Evolutionary conservation across 2,113 vertebrate genomes (phyloP), one percentile per base, ranked within the genome.

Genomic region (Corythaeola cristata): DNA sequence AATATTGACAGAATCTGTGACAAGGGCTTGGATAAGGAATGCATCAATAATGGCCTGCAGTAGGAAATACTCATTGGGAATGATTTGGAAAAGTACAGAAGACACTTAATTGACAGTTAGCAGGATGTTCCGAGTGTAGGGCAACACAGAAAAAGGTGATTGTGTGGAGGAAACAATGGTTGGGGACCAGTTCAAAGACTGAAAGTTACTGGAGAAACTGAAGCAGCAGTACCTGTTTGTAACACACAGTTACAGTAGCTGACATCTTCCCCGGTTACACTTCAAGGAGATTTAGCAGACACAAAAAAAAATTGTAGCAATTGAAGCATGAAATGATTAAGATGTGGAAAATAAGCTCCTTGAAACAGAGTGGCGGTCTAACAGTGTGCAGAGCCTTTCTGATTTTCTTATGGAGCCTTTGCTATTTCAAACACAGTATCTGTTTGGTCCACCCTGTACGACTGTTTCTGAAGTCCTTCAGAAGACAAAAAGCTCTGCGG

Each of bases 81-180:
- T 55, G 72, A 1, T 64, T 33, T 74, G 72, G 9, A 41, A 37
- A 32, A 24, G 64, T 23, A 26, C 60, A 63, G 37, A 21, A 60
- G 63, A 13, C 12, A 2, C 8, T 78, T 8, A 5, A 16, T 0
- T 49, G 60, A 17, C 8, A 0, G 44, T 30, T 5, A 19, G 7
- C 53, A 27, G 52, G 15, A 11, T 35, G 27, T 68, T 37, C 26
- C 1, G 9, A 32, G 80, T 1, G 9, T 3, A 39, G 72, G 50
- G 13, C 6, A 35, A 2, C 6, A 1, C 1, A 19, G 47, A 8
- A 12, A 62, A 30, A 30, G 37, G 59, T 20, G 73, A 2, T 10
- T 18, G 45, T 30, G 52, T 32, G 35, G n/a, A 67, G 58, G 53
- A 39, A 41, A n/a, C 10, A 2, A 7, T 26, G 37, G 4, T 5